phyloP scores from a whole-genome alignment of 1,140 invertebrate species.

The Drosophila biarmipes region DNA sequence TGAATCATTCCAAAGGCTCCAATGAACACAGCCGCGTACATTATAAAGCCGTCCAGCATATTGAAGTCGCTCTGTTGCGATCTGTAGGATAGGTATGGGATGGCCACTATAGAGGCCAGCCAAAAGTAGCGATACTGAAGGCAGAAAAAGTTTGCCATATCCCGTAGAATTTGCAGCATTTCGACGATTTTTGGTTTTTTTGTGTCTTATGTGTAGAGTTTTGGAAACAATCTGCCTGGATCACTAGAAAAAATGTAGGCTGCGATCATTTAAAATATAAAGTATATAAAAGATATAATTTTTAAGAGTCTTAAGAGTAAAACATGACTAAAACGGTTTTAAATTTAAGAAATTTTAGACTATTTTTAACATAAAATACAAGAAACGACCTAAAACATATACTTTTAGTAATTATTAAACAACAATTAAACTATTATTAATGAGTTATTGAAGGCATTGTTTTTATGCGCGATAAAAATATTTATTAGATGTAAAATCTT shows the following conservation, averaged over 20 bases:
- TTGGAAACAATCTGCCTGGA: not conserved
- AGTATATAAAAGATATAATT: too few relatives aligned
- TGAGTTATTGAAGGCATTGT: not conserved
- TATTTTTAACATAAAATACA: too few relatives aligned
- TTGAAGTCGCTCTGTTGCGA: conserved; percentile 21
- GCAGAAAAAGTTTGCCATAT: not conserved
- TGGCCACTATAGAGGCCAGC: conserved; percentile 17
- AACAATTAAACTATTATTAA: too few relatives aligned
- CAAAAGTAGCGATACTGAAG: conserved; percentile 11
- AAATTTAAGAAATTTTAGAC: too few relatives aligned
- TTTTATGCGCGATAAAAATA: not conserved
- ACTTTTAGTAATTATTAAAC: too few relatives aligned
- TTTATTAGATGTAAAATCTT: not conserved
- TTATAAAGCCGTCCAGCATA: conserved; percentile 35
- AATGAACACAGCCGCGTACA: conserved; percentile 25
- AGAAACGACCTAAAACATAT: too few relatives aligned
- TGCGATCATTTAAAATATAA: too few relatives aligned
- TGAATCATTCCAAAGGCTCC: conserved; percentile 18
- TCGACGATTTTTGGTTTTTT: not conserved
- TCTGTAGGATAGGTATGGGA: conserved; percentile 44
- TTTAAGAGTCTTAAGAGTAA: too few relatives aligned
- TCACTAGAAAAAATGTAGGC: not conserved
- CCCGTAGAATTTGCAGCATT: conserved; percentile 3
- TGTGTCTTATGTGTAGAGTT: not conserved
- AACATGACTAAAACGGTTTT: too few relatives aligned